A percentile compares a stretch with the other conserved stretches of the same genome.
These are phyloP conservation scores for Drosophila kohkoa DNA, from an alignment of 1,140 invertebrate genomes.

Conservation along the genomic window DNA sequence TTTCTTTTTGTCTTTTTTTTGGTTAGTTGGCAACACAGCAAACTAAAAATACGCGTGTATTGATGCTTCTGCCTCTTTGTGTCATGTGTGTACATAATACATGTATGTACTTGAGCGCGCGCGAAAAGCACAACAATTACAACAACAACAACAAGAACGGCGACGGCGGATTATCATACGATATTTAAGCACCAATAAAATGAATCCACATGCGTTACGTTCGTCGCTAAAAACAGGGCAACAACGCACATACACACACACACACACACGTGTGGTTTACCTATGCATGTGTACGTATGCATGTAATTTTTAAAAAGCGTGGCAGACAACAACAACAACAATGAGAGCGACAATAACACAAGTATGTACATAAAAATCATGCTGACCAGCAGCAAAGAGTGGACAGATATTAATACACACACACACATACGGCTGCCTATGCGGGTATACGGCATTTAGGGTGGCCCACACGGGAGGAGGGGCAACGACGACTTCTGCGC, in stretches of 20 bases:
- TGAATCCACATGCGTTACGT: constrained; percentile 74
- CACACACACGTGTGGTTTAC: constrained; percentile 17
- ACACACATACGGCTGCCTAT: constrained; percentile 14
- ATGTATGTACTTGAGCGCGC: constrained; percentile 19
- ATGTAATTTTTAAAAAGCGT: constrained; percentile 35
- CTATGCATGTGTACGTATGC: neutral
- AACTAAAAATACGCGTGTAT: constrained; percentile 43
- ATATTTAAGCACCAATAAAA: constrained; percentile 82
- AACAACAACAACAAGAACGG: constrained; percentile 37
- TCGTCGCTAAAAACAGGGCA: constrained; percentile 42
- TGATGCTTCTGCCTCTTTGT: neutral
- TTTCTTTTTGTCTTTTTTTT: neutral
- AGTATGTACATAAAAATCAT: constrained; percentile 24
- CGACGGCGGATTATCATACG: constrained; percentile 71
- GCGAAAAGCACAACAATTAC: constrained; percentile 70
- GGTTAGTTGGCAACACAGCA: constrained; percentile 45
- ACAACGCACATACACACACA: constrained; percentile 26
- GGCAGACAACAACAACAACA: constrained; percentile 31
- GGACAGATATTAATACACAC: constrained; percentile 35
- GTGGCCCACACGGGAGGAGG: neutral
- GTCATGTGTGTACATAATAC: neutral
- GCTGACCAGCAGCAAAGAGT: constrained; percentile 45
- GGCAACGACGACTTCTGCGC: neutral
- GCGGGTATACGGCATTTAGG: neutral
- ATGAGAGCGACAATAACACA: neutral